Conservation (phyloP, 1,140 invertebrate species). For the Atta colombica region DNA sequence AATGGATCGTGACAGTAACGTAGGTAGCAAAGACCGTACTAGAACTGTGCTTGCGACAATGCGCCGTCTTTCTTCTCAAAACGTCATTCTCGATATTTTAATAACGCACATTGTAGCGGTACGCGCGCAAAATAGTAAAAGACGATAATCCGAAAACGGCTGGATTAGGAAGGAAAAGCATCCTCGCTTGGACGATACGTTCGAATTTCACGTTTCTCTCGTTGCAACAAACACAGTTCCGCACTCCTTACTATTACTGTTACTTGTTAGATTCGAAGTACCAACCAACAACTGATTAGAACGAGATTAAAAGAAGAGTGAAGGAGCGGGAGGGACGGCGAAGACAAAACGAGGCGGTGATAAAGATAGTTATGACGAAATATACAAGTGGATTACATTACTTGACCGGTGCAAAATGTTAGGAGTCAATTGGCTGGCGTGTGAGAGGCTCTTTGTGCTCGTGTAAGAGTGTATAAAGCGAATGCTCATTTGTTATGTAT, state of each 20-base stretch:
- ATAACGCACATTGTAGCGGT: not conserved
- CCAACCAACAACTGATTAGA: slow-evolving; percentile 72
- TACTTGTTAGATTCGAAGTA: slow-evolving; percentile 67
- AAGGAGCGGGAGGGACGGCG: not conserved
- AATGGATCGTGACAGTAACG: slow-evolving; percentile 71
- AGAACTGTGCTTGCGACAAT: slow-evolving; percentile 85
- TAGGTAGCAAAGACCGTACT: slow-evolving; percentile 75
- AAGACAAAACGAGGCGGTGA: slow-evolving; percentile 58
- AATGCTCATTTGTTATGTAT: slow-evolving; percentile 71
- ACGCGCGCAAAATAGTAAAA: not conserved
- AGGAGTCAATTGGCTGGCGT: slow-evolving; percentile 56
- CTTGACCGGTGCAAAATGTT: slow-evolving; percentile 62
- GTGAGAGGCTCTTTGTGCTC: slow-evolving; percentile 67
- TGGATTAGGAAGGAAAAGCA: slow-evolving; percentile 7
- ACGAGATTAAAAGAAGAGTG: slow-evolving; percentile 49
- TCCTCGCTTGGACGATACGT: not conserved
- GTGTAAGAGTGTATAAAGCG: slow-evolving; percentile 66
- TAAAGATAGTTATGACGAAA: slow-evolving; percentile 61
- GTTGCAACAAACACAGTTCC: slow-evolving; percentile 86
- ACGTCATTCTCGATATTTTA: slow-evolving; percentile 2
- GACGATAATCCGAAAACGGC: slow-evolving; percentile 3
- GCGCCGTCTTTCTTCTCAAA: slow-evolving; percentile 43
- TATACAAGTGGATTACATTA: slow-evolving; percentile 65
- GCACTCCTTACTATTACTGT: slow-evolving; percentile 45
- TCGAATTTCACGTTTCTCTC: not conserved